Evolutionary conservation across 2,113 vertebrate genomes (phyloP), one percentile per base, ranked within the genome.

Genomic region (Zapus hudsonius): DNA sequence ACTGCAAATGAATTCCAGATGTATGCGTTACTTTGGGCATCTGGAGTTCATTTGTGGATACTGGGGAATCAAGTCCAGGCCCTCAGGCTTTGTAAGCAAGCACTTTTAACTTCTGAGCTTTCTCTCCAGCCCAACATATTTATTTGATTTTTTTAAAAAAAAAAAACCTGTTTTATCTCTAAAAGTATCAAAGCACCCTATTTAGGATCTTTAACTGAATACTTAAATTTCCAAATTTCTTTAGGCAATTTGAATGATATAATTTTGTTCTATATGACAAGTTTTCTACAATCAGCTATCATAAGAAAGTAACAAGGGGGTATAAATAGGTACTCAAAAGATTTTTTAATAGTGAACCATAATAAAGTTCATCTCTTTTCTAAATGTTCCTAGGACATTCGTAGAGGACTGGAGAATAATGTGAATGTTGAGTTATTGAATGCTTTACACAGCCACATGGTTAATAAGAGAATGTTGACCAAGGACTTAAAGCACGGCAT

Each of bases 371-470:
- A 5, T 3, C 67, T 87, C 13, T 67, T 33, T 57, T 95, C 89
- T 57, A 22, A 83, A 80, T 17, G 92, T 94, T 66, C 92, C 72
- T 94, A 99, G 99, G 95, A 97, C 81, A 95, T 98, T 40, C 98
- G 97, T 47, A 96, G 89, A 70, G 99, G 98, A 63, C 97, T 99
- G 97, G 97, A 99, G 90, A 99, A 98, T 97, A 99, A 99, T 31
- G 99, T 99, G 67, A 99, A 99, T 97, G 98, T 99, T 57, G 99
- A 99, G 91, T 96, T 99, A 40, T 98, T 99, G 94, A 99, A 99
- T 57, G 98, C 99, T 93, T 98, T 99, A 70, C 99, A 99, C 87
- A 99, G 99, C 94, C 99, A 99, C 95, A 99, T 99, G 99, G 96
- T 98, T 91, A 98, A 99, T 96, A 99, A 98, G 82, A 99, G 99